Base-by-base conservation (phyloP, 1,140 invertebrate species). In the Belonocnema kinseyi region DNA sequence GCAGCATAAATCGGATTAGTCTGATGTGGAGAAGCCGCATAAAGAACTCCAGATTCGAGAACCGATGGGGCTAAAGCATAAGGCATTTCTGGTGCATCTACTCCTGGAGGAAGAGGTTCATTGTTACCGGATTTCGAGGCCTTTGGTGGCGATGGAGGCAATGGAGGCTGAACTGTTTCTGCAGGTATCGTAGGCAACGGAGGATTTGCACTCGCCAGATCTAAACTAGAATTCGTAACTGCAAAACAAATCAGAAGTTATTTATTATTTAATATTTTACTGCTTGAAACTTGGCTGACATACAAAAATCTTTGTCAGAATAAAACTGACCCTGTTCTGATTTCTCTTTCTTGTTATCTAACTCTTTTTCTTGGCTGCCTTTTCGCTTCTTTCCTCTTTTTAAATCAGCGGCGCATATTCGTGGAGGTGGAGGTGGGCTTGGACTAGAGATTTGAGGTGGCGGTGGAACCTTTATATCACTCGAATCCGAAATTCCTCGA, bases 21-120 rank as follows among this genome's bases (percentile, higher is more conserved):
- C 73, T 88, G 87, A 19, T 89, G 87, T 0, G 87, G 83, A 12
- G 85, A 79, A 33, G 87, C 77, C 0, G 86, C 83, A 58, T 90
- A 91, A 1, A 90, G 79, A 19, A 89, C 87, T 16, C 84, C 77
- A 3, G 84, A 82, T 19, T 87, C 85, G 16, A 88, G 79, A 6
- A 85, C 78, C 1, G 82, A 77, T 12, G 83, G 82, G 10, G 80
- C 61, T 10, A 88, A 71, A 12, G 87, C 61, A 21, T 89, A 91
- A 2, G 88, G 79, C n/a, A 89, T 83, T 61, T 92, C 92, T 4
- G 90, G 82, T 54, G 90, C 81, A 77, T 93, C 92, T 0, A 93
- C 92, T 10, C 92, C 93, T 11, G 92, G 92, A 33, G 93, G 92
- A 16, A 92, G 76, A 21, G 93, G 92, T 77, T 93, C 90, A 17